phyloP scores from a whole-genome alignment of 2,113 vertebrate species.

The Carassius auratus region DNA sequence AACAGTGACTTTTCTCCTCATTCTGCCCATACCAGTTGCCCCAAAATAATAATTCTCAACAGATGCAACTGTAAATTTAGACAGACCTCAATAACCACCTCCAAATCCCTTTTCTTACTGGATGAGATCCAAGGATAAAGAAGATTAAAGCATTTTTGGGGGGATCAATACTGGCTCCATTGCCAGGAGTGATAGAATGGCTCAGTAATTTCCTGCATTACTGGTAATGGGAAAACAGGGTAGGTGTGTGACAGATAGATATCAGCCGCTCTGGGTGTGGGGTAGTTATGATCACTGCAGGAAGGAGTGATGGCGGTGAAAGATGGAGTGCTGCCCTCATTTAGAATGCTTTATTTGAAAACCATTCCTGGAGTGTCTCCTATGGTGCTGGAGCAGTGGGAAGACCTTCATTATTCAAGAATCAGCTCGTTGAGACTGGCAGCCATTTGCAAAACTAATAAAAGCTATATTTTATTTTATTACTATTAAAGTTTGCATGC shows the following conservation, averaged over 20 bases:
- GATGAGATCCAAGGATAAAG: constrained; percentile 37
- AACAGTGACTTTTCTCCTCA: background rate
- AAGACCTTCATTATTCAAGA: background rate
- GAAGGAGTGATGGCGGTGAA: background rate
- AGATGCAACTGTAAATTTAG: constrained; percentile 36
- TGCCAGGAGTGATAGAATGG: constrained; percentile 26
- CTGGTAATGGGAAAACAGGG: constrained; percentile 35
- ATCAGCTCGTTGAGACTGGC: background rate
- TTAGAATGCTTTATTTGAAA: background rate
- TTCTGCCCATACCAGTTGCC: background rate
- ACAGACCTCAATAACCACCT: constrained; percentile 30
- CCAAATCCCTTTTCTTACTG: constrained; percentile 33
- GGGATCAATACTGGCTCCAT: constrained; percentile 43
- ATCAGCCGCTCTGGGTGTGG: background rate
- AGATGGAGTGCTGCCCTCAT: background rate
- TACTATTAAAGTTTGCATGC: too few species aligned
- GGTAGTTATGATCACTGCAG: constrained; percentile 1
- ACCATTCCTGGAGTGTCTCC: background rate
- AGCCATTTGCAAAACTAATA: background rate
- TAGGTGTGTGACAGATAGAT: background rate
- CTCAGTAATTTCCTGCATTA: constrained; percentile 46
- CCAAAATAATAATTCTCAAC: constrained; percentile 19
- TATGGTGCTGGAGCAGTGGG: background rate
- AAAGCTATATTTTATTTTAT: too few species aligned
- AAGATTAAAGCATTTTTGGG: constrained; percentile 45